Evolutionary conservation across 2,888 invertebrate species (phyloP), one percentile per base, ranked within the genome.

Genomic region (Lymantria dispar): DNA sequence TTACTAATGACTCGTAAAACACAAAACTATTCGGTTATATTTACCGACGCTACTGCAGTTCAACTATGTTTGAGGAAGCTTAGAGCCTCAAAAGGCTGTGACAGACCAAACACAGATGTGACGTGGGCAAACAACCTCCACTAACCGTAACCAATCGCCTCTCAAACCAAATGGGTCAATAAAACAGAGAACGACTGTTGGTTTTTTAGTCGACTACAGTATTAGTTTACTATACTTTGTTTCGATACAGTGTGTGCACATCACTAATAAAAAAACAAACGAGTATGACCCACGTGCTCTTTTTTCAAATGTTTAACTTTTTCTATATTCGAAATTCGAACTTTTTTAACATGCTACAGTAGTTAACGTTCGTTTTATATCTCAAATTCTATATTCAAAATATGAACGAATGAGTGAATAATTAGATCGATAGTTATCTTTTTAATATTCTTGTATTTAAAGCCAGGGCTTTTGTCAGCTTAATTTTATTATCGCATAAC

Each of bases 81-180:
- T 80, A 82, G 77, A 76, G 75, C 78, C 77, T 85, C 80, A 77
- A 85, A 81, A 84, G 79, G 78, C 81, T 82, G 82, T 80, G 83
- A 84, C 85, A 83, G 80, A 73, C 78, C 85, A 85, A 87, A 88
- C 87, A 89, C 88, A 87, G 86, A 86, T 87, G 88, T 78, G 84
- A 81, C 80, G 77, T 76, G 72, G 52, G 78, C 84, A 87, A 87
- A 89, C 83, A 86, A 64, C 64, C 68, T 65, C 64, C 62, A 63
- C 58, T 65, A 67, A 64, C 72, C 80, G 78, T 79, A 76, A 80
- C 83, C 77, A 79, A 83, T 83, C 78, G 72, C 62, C 72, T 71
- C 68, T 74, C 70, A 65, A 62, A 63, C 76, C 76, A 76, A 74
- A 74, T 74, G 72, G 72, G 72, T 74, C 80, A 75, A 79, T 78